A percentile compares a stretch with the other conserved stretches of the same genome.
Evolutionary conservation across 2,888 invertebrate species (phyloP).

Genomic region (Alsophila aescularia): DNA sequence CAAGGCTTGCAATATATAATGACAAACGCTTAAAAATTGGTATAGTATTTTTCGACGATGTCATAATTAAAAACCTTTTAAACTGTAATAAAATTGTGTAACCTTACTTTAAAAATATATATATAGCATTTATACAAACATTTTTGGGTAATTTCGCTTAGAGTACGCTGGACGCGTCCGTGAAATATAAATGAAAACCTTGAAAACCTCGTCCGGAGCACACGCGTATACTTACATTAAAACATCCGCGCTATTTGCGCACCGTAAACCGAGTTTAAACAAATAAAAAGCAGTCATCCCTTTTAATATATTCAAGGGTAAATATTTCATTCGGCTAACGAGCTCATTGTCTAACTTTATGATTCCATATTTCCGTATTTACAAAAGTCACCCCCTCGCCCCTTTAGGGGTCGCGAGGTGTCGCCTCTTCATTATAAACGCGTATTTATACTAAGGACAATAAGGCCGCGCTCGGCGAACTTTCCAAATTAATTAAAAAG

Average conservation of each 20-base stretch:
- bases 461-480: slow-evolving; percentile 47
- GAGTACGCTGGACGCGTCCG: neutral
- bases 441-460: slow-evolving; percentile 57
- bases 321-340: slow-evolving; percentile 63
- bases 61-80: slow-evolving; percentile 12
- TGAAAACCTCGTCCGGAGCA: neutral
- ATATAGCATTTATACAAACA: slow-evolving; percentile 1
- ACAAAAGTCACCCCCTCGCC: slow-evolving; percentile 53
- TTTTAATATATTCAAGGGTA: slow-evolving; percentile 61
- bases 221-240: slow-evolving; percentile 7
- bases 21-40: slow-evolving; percentile 1
- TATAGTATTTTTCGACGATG: slow-evolving; percentile 3
- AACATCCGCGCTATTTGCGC: slow-evolving; percentile 28
- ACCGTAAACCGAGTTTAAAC: slow-evolving; percentile 37
- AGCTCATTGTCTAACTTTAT: slow-evolving; percentile 65
- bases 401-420: slow-evolving; percentile 36
- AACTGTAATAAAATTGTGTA: slow-evolving; percentile 2
- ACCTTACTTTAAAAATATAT: slow-evolving; percentile 1
- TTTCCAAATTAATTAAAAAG: slow-evolving; percentile 74
- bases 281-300: slow-evolving; percentile 44
- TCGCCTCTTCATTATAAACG: slow-evolving; percentile 60
- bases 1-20: neutral
- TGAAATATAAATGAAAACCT: slow-evolving; percentile 5
- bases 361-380: slow-evolving; percentile 70
- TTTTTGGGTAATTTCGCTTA: slow-evolving; percentile 2